Evolutionary conservation across 1,140 invertebrate species (phyloP).

Genomic region (Ctenoplectra terminalis): DNA sequence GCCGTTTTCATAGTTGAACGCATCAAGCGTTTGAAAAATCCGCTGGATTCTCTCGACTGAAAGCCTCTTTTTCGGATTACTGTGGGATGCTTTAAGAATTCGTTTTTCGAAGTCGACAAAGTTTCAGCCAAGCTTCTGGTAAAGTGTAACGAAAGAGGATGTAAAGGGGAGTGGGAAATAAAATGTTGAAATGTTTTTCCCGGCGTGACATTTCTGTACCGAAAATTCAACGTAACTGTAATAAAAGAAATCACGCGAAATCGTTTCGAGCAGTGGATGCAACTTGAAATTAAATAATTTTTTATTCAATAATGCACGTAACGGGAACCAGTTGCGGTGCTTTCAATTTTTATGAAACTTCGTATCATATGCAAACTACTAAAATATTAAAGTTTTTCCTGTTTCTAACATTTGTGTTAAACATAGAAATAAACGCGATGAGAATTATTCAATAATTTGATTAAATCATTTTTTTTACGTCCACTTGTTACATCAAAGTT

Average conservation of each 20-base stretch:
- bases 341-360: conserved; percentile 4
- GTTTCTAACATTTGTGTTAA: neutral
- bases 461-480: no score
- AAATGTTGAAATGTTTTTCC: neutral
- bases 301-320: neutral
- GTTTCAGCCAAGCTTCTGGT: neutral
- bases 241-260: neutral
- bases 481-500: neutral
- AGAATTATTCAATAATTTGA: no score
- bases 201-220: neutral
- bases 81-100: neutral
- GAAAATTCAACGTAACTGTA: neutral
- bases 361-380: neutral
- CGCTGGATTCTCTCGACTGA: neutral
- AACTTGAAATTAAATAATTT: neutral
- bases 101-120: neutral
- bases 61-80: neutral
- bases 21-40: conserved; percentile 28
- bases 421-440: no score
- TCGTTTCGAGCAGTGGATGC: neutral
- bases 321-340: neutral
- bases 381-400: neutral
- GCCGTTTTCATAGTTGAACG: conserved; percentile 15
- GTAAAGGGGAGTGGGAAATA: neutral
- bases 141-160: neutral